phyloP scores from a whole-genome alignment of 2,888 invertebrate species.

The Zhuqinia jingwanae region DNA sequence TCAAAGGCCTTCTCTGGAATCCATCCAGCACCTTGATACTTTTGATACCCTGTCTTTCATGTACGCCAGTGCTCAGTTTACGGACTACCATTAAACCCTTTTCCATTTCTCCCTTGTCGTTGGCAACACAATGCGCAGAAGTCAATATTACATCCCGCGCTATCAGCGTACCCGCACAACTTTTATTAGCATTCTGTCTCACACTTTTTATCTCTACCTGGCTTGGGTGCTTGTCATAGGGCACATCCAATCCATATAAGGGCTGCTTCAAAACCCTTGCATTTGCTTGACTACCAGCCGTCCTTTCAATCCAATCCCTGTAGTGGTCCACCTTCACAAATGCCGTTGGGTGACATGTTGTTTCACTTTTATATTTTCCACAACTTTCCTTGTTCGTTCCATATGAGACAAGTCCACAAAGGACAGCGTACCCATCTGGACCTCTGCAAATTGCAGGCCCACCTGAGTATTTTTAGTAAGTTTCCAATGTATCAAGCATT shows the following conservation, averaged over 20 bases:
- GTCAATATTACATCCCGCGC: neutral
- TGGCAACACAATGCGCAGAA: constrained; percentile 9
- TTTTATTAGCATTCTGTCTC: too few species aligned
- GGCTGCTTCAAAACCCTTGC: neutral
- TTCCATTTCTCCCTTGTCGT: neutral
- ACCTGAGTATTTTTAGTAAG: too few species aligned
- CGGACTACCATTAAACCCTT: neutral
- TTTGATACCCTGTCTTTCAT: neutral
- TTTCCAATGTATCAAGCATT: too few species aligned
- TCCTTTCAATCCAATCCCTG: constrained; percentile 14
- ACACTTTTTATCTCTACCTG: constrained; percentile 5
- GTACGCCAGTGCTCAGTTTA: neutral
- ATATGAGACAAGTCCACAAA: constrained; percentile 35
- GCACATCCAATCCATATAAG: constrained; percentile 12
- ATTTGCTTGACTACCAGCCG: neutral
- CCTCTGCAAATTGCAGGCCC: constrained; percentile 59
- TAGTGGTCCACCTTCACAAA: neutral
- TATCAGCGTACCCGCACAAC: constrained; percentile 31
- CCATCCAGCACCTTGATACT: neutral
- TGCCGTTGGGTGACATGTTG: neutral
- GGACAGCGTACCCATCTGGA: constrained; percentile 4
- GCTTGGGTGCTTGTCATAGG: neutral
- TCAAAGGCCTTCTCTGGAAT: neutral
- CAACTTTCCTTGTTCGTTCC: neutral
- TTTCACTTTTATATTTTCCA: neutral